Conservation (phyloP, 2,888 invertebrate species). For the Capitulum mitella region DNA sequence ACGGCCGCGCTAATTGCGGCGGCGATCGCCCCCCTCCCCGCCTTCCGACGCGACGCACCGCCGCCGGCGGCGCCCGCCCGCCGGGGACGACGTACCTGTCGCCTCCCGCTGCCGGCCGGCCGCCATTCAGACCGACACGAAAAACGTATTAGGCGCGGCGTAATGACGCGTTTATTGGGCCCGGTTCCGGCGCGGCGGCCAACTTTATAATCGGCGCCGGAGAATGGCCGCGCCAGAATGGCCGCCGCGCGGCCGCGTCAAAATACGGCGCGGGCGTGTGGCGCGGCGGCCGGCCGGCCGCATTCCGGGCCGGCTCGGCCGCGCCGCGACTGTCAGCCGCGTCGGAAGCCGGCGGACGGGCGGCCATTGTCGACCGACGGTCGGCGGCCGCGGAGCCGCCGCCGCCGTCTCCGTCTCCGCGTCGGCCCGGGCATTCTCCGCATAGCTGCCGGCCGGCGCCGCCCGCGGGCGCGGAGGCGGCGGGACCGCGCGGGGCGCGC, state of each 20-base stretch:
- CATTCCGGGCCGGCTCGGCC: constrained; percentile 12
- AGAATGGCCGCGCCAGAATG: not conserved
- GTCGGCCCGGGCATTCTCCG: too few relatives aligned
- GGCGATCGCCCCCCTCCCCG: not conserved
- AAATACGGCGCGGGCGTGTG: not conserved
- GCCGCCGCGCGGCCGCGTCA: not conserved
- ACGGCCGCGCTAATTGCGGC: not conserved
- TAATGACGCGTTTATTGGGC: not conserved
- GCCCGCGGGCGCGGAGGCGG: not conserved
- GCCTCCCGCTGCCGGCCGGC: not conserved
- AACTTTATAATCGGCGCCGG: constrained; percentile 1
- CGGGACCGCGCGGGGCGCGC: not conserved
- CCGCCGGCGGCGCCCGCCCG: not conserved
- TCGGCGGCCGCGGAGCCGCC: too few relatives aligned
- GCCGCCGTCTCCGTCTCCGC: not conserved
- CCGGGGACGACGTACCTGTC: not conserved
- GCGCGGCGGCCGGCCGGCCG: not conserved
- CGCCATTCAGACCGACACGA: constrained; percentile 7
- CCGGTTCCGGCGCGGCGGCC: constrained; percentile 15
- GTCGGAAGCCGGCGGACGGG: not conserved
- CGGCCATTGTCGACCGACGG: not conserved
- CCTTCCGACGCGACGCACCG: too few relatives aligned
- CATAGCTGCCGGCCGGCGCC: too few relatives aligned
- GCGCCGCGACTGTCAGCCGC: not conserved
- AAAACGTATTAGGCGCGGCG: not conserved